Evolutionary conservation across 1,140 invertebrate genomes (phyloP).

Genomic region (Drosophila punjabiensis): DNA sequence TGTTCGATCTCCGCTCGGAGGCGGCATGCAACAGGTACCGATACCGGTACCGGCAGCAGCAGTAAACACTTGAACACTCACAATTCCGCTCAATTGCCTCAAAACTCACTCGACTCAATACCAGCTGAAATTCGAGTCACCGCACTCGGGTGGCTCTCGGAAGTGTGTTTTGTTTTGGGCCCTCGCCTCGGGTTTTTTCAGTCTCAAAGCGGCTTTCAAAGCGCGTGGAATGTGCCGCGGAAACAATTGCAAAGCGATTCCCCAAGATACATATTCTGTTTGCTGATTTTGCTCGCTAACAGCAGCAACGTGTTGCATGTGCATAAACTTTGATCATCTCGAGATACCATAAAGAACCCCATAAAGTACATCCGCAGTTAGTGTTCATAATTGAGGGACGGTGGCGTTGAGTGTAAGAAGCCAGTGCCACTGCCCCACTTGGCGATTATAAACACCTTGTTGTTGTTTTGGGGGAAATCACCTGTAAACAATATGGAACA

Average conservation of each 20-base stretch:
- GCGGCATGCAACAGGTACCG: conserved; percentile 57
- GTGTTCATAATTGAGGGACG: conserved; percentile 34
- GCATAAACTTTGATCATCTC: conserved; percentile 53
- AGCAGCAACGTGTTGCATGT: conserved; percentile 64
- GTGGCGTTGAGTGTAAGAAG: conserved; percentile 33
- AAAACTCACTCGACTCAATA: conserved; percentile 19
- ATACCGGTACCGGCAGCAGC: background rate
- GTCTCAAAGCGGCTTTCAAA: conserved; percentile 81
- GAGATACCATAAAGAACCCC: conserved; percentile 51
- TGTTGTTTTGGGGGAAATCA: conserved; percentile 41
- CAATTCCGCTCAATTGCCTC: conserved; percentile 8
- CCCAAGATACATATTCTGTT: background rate
- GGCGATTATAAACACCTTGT: conserved; percentile 61
- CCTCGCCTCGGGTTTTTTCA: conserved; percentile 55
- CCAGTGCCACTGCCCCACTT: conserved; percentile 24
- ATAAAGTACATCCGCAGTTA: conserved; percentile 71
- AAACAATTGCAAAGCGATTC: conserved; percentile 30
- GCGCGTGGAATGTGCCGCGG: conserved; percentile 72
- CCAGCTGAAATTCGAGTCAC: conserved; percentile 22
- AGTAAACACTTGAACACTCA: conserved; percentile 7
- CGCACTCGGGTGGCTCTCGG: conserved; percentile 36
- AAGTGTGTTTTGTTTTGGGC: conserved; percentile 49
- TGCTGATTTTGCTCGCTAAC: background rate
- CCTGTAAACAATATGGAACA: conserved; percentile 56
- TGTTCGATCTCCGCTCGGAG: conserved; percentile 56